phyloP scores from a whole-genome alignment of 1,140 invertebrate species.

The Drosophila bipectinata region DNA sequence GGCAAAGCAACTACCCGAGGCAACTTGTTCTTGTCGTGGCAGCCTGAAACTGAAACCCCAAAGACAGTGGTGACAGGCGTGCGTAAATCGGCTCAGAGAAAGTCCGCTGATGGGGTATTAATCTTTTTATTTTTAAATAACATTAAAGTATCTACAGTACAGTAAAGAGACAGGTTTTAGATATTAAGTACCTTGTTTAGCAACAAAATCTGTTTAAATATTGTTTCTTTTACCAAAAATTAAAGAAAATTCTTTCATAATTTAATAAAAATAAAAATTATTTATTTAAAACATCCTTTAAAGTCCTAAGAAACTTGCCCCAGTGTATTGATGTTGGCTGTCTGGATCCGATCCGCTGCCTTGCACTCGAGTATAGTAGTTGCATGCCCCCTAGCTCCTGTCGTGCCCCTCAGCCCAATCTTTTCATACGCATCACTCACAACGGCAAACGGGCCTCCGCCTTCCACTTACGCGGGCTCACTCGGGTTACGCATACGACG shows the following conservation, averaged over 20 bases:
- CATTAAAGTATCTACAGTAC: not conserved
- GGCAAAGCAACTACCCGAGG: constrained; percentile 20
- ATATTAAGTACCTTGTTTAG: no score
- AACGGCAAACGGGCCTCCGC: constrained; percentile 21
- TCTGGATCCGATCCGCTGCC: constrained; percentile 59
- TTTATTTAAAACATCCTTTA: no score
- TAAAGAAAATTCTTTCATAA: no score
- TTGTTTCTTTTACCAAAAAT: no score
- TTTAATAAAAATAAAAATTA: no score
- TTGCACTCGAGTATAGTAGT: constrained; percentile 36
- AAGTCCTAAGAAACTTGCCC: not conserved
- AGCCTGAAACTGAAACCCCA: constrained; percentile 66
- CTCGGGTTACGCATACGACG: constrained; percentile 72
- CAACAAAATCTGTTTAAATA: no score
- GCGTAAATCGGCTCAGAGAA: constrained; percentile 1
- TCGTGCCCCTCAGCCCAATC: not conserved
- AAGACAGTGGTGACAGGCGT: constrained; percentile 37
- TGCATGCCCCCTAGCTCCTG: not conserved
- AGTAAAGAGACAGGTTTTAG: not conserved
- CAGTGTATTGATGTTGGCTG: constrained; percentile 42
- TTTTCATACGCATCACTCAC: constrained; percentile 69
- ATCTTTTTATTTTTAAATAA: not conserved
- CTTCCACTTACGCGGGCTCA: constrained; percentile 38
- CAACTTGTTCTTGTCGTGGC: constrained; percentile 63
- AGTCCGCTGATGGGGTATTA: not conserved